Evolutionary conservation across 2,888 invertebrate species (phyloP).

Genomic region (Acanthoscelides obtectus): DNA sequence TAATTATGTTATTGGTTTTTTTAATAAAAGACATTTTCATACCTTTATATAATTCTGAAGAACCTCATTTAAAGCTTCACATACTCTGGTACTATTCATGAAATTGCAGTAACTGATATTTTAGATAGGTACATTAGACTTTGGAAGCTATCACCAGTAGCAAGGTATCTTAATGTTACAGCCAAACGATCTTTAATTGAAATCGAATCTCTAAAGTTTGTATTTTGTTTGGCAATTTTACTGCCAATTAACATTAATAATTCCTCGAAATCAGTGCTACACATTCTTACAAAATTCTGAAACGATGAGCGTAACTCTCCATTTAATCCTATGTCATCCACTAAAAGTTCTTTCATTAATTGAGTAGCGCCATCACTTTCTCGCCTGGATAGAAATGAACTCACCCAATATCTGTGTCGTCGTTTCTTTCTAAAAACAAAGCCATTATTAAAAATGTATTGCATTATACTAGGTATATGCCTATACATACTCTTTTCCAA

Average conservation of each 20-base stretch:
- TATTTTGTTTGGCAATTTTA: constrained; percentile 7
- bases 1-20: too few relatives aligned
- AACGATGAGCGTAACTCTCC: constrained; percentile 10
- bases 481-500: too few relatives aligned
- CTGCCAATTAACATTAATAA: constrained; percentile 7
- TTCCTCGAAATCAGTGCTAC: constrained; percentile 4
- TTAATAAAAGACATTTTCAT: background rate
- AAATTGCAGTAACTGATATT: background rate
- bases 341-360: constrained; percentile 6
- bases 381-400: constrained; percentile 9
- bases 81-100: background rate
- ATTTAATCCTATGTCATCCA: constrained; percentile 5
- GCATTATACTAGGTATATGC: too few relatives aligned
- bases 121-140: constrained; percentile 4
- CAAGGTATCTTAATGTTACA: constrained; percentile 4
- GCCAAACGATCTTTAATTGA: constrained; percentile 7
- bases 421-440: too few relatives aligned
- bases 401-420: too few relatives aligned
- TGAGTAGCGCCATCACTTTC: constrained; percentile 8
- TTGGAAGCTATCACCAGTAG: constrained; percentile 7
- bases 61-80: background rate
- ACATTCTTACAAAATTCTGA: constrained; percentile 2
- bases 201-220: constrained; percentile 10
- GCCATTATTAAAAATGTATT: too few relatives aligned
- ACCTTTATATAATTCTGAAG: constrained; percentile 3